These are phyloP conservation scores for Sylvilagus floridanus DNA, from an alignment of 2,797 vertebrate species.

Conservation along the genomic window DNA sequence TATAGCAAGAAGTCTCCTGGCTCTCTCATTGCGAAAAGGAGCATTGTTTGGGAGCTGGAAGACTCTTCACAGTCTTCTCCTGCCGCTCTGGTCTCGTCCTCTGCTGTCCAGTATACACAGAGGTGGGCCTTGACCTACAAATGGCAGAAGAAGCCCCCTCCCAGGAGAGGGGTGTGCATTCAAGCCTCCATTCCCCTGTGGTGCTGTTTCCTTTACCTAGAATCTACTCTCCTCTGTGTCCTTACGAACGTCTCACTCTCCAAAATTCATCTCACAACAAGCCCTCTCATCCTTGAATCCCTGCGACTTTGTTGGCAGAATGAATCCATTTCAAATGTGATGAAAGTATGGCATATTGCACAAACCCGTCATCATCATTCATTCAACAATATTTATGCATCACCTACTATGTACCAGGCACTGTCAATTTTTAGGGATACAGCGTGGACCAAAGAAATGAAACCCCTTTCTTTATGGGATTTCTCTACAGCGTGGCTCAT, in stretches of 20 bases:
- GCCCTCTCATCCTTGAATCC: background rate
- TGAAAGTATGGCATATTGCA: background rate
- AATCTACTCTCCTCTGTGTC: background rate
- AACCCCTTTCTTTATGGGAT: background rate
- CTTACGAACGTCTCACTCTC: background rate
- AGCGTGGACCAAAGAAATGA: background rate
- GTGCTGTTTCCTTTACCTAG: background rate
- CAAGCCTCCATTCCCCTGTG: background rate
- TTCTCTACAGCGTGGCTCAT: fast-evolving
- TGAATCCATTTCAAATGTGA: background rate
- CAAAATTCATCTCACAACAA: background rate
- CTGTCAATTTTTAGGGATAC: no score
- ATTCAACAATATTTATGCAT: background rate
- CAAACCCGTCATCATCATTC: background rate
- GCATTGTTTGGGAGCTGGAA: background rate
- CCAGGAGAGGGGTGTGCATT: background rate
- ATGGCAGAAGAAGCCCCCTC: fast-evolving
- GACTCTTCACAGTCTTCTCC: background rate
- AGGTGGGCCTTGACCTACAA: background rate
- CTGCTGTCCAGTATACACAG: background rate
- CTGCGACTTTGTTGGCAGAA: background rate
- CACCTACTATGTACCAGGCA: background rate
- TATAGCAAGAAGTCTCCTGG: background rate
- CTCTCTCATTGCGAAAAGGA: background rate
- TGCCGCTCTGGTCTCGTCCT: background rate